Evolutionary conservation across 2,113 vertebrate species (phyloP), one percentile per base, ranked within the genome.

Genomic region (Acinonyx jubatus): DNA sequence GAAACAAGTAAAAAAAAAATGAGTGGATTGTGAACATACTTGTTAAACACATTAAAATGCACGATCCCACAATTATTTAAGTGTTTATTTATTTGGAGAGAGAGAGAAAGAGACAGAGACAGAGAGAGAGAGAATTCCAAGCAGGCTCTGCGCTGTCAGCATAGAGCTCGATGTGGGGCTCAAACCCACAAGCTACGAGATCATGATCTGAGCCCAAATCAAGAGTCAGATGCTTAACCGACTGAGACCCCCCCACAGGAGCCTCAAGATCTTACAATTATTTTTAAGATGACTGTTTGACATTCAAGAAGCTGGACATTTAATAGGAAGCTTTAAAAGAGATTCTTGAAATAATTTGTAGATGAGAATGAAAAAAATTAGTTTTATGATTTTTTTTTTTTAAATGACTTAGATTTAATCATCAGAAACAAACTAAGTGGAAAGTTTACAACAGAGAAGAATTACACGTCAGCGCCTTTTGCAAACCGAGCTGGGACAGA

Each of bases 401-500:
- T 96, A 98, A 98, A 97, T 96, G 92, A 93, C 94, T 96, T 82
- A 96, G 57, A 61, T 61, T 61, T 61, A 61, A 95, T 98, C 92
- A 91, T 80, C 33, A 65, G 96, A 98, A 89, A 85, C 69, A 96
- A 96, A 97, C 97, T 95, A 96, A 93, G 91, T 97, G 86, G 80
- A 94, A 94, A 97, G 94, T 89, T 94, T 97, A 96, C 85, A 97
- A 93, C 55, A 90, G 94, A 92, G 84, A 94, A 96, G 91, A 97
- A 94, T 94, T 97, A 87, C 65, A 52, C 57, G 84, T 93, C 84
- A 96, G 93, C 92, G 88, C 84, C 76, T 95, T 96, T 92, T 92
- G 91, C 79, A 90, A 96, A 97, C 91, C 63, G 93, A 96, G 69
- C 91, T 48, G 79, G 95, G 87, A 78, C 88, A 96, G 89, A 96